These are phyloP conservation scores for Rhynchopsitta pachyrhyncha DNA, from an alignment of 2,113 vertebrate species.

Conservation along the genomic window DNA sequence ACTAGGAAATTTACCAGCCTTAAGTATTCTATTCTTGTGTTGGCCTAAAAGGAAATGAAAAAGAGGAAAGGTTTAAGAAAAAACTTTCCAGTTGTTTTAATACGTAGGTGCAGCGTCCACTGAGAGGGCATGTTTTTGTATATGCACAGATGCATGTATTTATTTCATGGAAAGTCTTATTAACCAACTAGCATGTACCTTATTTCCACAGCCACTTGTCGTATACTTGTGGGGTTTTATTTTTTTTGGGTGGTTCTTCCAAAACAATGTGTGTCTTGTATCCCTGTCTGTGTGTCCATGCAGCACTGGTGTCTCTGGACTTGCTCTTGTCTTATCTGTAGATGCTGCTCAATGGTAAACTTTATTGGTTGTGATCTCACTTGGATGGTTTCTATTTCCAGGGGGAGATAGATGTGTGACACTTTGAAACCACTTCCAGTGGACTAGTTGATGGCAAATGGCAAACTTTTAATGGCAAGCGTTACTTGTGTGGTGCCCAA, in stretches of 20 bases:
- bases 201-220: background rate
- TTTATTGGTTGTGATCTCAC: background rate
- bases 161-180: background rate
- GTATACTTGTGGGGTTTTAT: background rate
- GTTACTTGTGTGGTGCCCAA: background rate
- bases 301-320: background rate
- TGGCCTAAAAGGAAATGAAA: background rate
- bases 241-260: background rate
- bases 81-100: background rate
- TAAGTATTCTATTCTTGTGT: background rate
- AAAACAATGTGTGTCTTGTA: background rate
- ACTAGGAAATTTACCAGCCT: background rate
- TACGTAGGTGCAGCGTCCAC: background rate
- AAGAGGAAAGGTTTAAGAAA: background rate
- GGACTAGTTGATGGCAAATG: background rate
- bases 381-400: background rate
- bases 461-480: background rate
- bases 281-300: background rate
- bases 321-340: background rate
- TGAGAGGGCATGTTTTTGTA: background rate
- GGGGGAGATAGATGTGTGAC: background rate
- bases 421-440: background rate
- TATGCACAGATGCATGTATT: background rate
- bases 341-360: background rate
- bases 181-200: background rate